Evolutionary conservation across 1,140 invertebrate species (phyloP).

Genomic region (Coboldia fuscipes): DNA sequence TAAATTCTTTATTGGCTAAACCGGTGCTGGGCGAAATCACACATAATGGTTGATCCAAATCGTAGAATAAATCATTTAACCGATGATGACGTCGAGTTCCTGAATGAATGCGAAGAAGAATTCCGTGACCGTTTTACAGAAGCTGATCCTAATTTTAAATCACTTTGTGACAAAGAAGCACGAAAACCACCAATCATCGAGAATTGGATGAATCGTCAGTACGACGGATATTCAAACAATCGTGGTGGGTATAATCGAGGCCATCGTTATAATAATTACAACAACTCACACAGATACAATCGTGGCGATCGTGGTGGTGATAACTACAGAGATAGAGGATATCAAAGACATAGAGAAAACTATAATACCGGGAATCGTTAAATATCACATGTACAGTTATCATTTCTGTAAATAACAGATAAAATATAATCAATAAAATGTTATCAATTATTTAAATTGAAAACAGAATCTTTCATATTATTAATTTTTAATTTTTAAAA

Average conservation of each 20-base stretch:
- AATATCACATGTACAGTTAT: no score
- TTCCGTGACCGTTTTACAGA: constrained; percentile 29
- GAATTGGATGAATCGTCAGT: constrained; percentile 22
- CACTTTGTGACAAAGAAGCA: constrained; percentile 14
- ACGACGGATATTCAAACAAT: constrained; percentile 2
- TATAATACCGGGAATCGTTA: no score
- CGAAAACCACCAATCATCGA: constrained; percentile 26
- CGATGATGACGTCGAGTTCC: constrained; percentile 21
- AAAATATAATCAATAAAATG: no score
- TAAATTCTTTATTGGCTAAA: neutral
- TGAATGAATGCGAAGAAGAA: constrained; percentile 28
- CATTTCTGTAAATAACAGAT: no score
- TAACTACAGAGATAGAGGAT: no score
- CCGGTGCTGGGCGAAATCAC: neutral
- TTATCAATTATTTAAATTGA: no score
- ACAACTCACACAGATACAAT: neutral
- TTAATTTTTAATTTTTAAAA: no score
- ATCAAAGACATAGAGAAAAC: no score
- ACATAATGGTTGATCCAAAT: constrained; percentile 18
- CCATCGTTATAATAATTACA: neutral
- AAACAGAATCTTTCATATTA: no score
- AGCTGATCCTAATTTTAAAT: constrained; percentile 24
- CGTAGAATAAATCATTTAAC: constrained; percentile 21
- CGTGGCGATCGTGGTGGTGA: neutral
- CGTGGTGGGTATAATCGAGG: neutral